Evolutionary conservation across 2,797 vertebrate species (phyloP).

Genomic region (Malacoctenus gilli): DNA sequence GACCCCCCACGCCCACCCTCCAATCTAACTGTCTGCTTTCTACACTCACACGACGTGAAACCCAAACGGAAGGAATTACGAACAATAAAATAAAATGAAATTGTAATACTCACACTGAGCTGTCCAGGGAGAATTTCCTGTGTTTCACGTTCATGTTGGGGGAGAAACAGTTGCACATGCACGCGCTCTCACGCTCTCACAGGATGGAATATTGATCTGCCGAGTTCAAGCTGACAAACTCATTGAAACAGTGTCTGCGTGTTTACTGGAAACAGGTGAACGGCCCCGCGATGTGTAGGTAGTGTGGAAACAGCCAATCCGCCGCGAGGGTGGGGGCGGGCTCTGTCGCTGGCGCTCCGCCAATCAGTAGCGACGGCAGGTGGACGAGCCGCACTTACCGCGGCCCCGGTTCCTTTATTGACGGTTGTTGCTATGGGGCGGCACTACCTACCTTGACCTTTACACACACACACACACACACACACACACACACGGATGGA

Average conservation of each 20-base stretch:
- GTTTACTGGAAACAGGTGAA: conserved; percentile 1
- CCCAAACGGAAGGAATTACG: too few species aligned
- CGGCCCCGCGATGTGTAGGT: conserved; percentile 1
- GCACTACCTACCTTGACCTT: not conserved
- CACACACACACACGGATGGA: not conserved
- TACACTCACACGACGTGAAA: too few species aligned
- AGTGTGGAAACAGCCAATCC: conserved; percentile 36
- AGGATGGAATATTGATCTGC: not conserved
- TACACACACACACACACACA: not conserved
- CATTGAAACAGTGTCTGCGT: not conserved
- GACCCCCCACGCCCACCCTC: too few species aligned
- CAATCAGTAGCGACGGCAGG: conserved; percentile 21
- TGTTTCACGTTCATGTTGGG: conserved; percentile 63
- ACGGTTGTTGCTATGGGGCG: conserved; percentile 16
- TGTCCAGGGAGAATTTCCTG: conserved; percentile 70
- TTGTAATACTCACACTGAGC: conserved; percentile 71
- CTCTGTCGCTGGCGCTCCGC: not conserved
- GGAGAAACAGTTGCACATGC: not conserved
- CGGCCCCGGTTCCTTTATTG: not conserved
- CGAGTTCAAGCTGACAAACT: not conserved
- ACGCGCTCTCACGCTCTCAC: too few species aligned
- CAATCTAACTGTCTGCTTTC: too few species aligned
- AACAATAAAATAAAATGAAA: not conserved
- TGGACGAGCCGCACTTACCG: not conserved
- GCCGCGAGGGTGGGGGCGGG: conserved; percentile 17